These are phyloP conservation scores for Zalophus californianus DNA, from an alignment of 2,797 vertebrate genomes.

Conservation along the genomic window DNA sequence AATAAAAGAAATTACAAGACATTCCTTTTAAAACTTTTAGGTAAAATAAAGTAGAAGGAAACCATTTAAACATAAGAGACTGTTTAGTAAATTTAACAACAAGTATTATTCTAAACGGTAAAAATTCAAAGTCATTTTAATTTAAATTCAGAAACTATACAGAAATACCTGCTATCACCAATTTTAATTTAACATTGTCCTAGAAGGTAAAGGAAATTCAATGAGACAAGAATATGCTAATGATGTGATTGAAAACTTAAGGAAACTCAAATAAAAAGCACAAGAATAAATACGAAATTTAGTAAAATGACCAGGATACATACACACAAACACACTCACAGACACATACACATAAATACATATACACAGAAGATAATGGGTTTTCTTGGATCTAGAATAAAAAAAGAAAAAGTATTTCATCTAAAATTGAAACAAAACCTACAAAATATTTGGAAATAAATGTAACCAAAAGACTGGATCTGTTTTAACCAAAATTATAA, in stretches of 20 bases:
- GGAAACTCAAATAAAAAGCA: slow-evolving; percentile 17
- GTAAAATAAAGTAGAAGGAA: not conserved
- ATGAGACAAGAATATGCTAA: not conserved
- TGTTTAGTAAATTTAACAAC: not conserved
- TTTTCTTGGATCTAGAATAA: slow-evolving; percentile 42
- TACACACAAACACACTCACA: not conserved
- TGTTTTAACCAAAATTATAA: slow-evolving; percentile 35
- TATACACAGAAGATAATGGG: not conserved
- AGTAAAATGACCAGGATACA: not conserved
- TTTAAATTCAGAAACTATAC: slow-evolving; percentile 42
- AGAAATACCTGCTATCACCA: not conserved
- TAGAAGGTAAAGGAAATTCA: slow-evolving; percentile 25
- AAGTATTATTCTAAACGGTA: slow-evolving; percentile 17
- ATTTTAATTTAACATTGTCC: slow-evolving; percentile 22
- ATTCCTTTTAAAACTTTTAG: not conserved
- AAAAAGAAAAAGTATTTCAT: not conserved
- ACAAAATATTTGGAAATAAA: slow-evolving; percentile 1
- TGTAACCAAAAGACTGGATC: not conserved
- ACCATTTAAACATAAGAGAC: not conserved
- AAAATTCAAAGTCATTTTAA: slow-evolving; percentile 6
- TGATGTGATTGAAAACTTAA: not conserved
- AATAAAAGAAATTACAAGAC: not conserved
- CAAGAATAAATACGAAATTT: not conserved
- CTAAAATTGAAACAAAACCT: not conserved
- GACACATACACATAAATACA: not conserved